A percentile compares a stretch with the other conserved stretches of the same genome.
These are phyloP conservation scores for Ochotona curzoniae DNA, from an alignment of 2,113 vertebrate species.

Conservation along the genomic window DNA sequence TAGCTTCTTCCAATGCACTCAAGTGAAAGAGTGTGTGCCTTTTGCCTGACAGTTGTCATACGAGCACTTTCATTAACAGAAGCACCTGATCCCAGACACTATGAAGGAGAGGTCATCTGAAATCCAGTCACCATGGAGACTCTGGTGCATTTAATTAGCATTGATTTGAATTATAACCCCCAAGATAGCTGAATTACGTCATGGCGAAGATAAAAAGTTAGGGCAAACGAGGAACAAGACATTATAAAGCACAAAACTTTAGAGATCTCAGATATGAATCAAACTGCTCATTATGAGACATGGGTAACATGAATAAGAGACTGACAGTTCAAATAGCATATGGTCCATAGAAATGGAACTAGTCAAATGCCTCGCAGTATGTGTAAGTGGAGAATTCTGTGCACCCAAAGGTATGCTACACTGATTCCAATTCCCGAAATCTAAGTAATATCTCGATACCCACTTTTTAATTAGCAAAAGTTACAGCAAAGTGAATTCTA, in stretches of 20 bases:
- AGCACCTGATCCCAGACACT: conserved; percentile 13
- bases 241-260: conserved; percentile 35
- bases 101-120: conserved; percentile 35
- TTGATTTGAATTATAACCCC: conserved; percentile 50
- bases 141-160: conserved; percentile 17
- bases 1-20: conserved; percentile 24
- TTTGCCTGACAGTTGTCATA: conserved; percentile 33
- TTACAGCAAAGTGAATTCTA: conserved; percentile 31
- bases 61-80: conserved; percentile 25
- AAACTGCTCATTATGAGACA: conserved; percentile 47
- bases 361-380: conserved; percentile 39
- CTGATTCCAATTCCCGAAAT: conserved; percentile 20
- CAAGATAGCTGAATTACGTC: conserved; percentile 18
- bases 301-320: conserved; percentile 14
- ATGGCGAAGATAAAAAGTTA: conserved; percentile 36
- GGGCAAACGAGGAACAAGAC: conserved; percentile 21
- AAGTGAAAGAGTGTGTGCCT: not conserved
- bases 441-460: not conserved
- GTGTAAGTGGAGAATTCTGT: conserved; percentile 37
- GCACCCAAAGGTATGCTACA: conserved; percentile 9
- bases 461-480: conserved; percentile 46
- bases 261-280: conserved; percentile 34
- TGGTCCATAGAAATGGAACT: conserved; percentile 35
- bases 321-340: conserved; percentile 17
- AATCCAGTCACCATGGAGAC: not conserved